phyloP scores from a whole-genome alignment of 2,888 invertebrate genomes.

The Ophioninae sp. region DNA sequence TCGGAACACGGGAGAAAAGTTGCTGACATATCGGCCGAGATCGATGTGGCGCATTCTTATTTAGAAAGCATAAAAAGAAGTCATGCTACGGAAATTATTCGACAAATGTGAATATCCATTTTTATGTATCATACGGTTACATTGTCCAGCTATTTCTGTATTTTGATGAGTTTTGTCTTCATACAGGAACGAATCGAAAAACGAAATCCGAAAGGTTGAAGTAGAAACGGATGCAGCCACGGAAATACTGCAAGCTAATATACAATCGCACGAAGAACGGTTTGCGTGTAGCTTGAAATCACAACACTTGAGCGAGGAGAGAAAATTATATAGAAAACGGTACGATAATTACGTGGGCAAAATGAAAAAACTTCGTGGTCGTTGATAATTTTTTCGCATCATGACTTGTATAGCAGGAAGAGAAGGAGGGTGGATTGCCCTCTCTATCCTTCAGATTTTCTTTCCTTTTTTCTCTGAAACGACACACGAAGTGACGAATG shows the following conservation, averaged over 20 bases:
- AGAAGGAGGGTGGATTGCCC: not conserved
- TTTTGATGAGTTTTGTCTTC: not conserved
- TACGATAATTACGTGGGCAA: conserved; percentile 28
- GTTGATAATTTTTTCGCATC: not conserved
- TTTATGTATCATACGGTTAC: not conserved
- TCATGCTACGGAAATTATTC: conserved; percentile 42
- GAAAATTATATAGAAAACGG: conserved; percentile 60
- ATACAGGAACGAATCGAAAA: conserved; percentile 48
- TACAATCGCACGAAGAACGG: conserved; percentile 38
- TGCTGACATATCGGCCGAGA: conserved; percentile 41
- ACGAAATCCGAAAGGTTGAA: conserved; percentile 42
- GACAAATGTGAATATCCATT: conserved; percentile 49
- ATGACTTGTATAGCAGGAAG: not conserved
- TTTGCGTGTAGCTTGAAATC: conserved; percentile 24
- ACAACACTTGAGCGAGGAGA: conserved; percentile 52
- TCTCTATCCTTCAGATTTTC: conserved; percentile 1
- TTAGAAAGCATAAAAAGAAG: conserved; percentile 52
- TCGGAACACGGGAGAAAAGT: conserved; percentile 38
- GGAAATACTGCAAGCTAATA: conserved; percentile 47
- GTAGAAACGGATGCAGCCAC: conserved; percentile 33
- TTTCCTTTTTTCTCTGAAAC: not conserved
- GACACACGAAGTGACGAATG: no score
- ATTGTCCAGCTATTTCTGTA: not conserved
- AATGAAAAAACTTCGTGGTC: not conserved
- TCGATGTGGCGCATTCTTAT: conserved; percentile 45